Evolutionary conservation across 2,113 vertebrate genomes (phyloP), one percentile per base, ranked within the genome.

Genomic region (Speoplatyrhinus poulsoni): DNA sequence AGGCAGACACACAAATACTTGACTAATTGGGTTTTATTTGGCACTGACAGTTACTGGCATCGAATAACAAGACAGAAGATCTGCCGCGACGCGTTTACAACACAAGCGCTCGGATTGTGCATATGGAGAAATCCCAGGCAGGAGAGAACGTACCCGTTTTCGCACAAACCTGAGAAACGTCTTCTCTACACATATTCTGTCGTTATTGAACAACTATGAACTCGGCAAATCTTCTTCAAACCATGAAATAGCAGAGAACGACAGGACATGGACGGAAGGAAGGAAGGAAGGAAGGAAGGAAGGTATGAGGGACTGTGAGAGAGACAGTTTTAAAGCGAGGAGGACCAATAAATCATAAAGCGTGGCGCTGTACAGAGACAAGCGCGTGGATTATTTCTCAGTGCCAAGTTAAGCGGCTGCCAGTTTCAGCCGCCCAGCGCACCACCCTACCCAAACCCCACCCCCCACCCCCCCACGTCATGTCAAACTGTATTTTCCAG

Each of bases 401-500:
- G 78, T 76, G 84, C 83, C 87, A 90, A 90, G 65, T 83, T 86
- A 91, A 89, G 85, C 67, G 87, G 81, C 78, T 85, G 70, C 83
- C 89, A 89, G 80, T 80, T 84, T 77, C 79, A 55, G 65, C 67
- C 67, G 53, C 68, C 59, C 61, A 61, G 12, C 70, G 60, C 70
- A 74, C 76, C 79, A 67, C 83, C 80, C 61, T 54, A 47, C 12
- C 32, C 60, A 70, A 17, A 77, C 52, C 52, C 76, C 69, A 58
- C 17, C 72, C 60, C 70, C 72, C 73, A 80, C 76, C 80, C 76
- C 63, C 81, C 82, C 83, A 84, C 75, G 82, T 84, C 89, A 82
- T 63, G 81, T 88, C 79, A 82, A 75, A 80, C 80, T 84, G 78
- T 86, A 91, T 91, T 92, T 91, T 90, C 82, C 88, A 75, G 73